phyloP scores from a whole-genome alignment of 2,888 invertebrate genomes.

The Euphydryas editha region DNA sequence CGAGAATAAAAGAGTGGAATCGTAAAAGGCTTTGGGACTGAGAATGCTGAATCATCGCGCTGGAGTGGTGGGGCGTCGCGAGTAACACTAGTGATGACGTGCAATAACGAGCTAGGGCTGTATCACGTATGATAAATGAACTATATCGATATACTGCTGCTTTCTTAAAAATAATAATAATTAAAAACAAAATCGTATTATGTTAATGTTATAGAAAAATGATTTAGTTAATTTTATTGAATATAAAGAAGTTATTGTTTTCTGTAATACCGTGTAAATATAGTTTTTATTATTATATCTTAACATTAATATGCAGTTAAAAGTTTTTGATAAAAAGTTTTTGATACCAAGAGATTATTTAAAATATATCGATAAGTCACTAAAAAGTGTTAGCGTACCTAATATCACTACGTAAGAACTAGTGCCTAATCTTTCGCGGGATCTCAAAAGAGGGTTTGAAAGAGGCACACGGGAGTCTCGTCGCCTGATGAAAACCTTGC shows the following conservation, averaged over 20 bases:
- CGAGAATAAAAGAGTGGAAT: slow-evolving; percentile 73
- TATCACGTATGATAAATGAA: neutral
- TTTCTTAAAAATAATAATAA: neutral
- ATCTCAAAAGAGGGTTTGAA: slow-evolving; percentile 80
- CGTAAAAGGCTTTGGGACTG: slow-evolving; percentile 79
- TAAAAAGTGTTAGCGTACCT: slow-evolving; percentile 51
- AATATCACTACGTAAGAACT: slow-evolving; percentile 67
- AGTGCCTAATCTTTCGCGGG: slow-evolving; percentile 80
- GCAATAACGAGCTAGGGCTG: slow-evolving; percentile 70
- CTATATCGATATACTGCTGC: neutral
- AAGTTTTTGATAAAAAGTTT: no score
- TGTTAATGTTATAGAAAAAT: no score
- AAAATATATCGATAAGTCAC: neutral
- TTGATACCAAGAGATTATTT: no score
- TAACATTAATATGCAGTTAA: no score
- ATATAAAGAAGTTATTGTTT: no score
- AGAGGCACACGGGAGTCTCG: slow-evolving; percentile 68
- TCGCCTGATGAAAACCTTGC: slow-evolving; percentile 74
- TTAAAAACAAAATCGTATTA: no score
- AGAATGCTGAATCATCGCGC: slow-evolving; percentile 79
- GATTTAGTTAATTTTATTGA: no score
- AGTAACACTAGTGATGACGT: slow-evolving; percentile 70
- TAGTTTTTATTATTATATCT: no score
- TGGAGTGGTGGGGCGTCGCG: slow-evolving; percentile 62
- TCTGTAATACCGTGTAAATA: no score